Evolutionary conservation across 2,113 vertebrate species (phyloP), one percentile per base, ranked within the genome.

Genomic region (Dasypus novemcinctus): DNA sequence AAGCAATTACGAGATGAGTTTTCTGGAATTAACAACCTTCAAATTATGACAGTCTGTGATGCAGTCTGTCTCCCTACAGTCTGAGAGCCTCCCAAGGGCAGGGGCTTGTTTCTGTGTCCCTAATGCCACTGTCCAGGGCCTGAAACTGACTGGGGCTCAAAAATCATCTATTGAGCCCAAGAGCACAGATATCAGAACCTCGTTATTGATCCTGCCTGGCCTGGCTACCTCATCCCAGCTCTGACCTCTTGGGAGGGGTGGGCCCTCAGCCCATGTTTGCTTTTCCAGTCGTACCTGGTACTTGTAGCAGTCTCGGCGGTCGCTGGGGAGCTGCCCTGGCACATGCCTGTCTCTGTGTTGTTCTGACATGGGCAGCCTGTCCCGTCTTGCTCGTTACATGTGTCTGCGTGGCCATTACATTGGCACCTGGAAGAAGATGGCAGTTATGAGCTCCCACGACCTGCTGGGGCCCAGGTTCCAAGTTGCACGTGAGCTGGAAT

Each of bases 341-440:
- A 99, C 0, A 98, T 98, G 31, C 98, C 98, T 0, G 99, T 99
- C 98, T 99, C 99, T 0, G 99, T 99, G 98, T 99, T 99, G 98
- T 99, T 99, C 96, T 99, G 99, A 95, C 99, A 99, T 0, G 99
- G 99, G 94, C 99, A 99, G 74, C 98, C 98, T 0, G 99, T 99
- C 43, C 99, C 99, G 4, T 99, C 99, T 3, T 99, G 98, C 82
- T 99, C 99, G 2, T 99, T 99, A 94, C 99, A 99, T 0, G 99
- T 99, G 97, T 99, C 99, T 0, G 99, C 99, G 0, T 99, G 99
- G 38, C 99, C 99, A 0, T 99, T 99, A 94, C 99, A 99, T 97
- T 99, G 99, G 98, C 99, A 99, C 91, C 99, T 99, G 97, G 4
- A 80, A 59, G 75, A 54, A 10, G 31, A 25, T 0, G 4, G 8